Evolutionary conservation across 2,113 vertebrate genomes (phyloP).

Genomic region (Polypterus senegalus): DNA sequence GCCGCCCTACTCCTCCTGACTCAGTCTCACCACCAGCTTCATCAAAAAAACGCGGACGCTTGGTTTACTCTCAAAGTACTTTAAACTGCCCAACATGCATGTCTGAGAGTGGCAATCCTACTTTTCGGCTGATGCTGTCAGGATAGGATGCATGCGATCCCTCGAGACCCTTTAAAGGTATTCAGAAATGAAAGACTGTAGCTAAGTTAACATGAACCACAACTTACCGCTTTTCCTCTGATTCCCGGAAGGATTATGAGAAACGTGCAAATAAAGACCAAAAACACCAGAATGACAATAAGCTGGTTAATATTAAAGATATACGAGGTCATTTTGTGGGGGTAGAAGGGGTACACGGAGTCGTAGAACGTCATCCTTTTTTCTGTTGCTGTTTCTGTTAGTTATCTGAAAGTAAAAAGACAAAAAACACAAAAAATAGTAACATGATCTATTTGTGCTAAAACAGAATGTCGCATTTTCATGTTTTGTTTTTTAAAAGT

Average conservation of each 20-base stretch:
- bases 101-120: too few species aligned
- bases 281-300: constrained; percentile 70
- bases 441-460: too few species aligned
- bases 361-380: constrained; percentile 74
- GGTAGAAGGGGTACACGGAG: constrained; percentile 75
- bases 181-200: not conserved
- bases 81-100: too few species aligned
- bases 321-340: constrained; percentile 48
- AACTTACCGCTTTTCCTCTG: constrained; percentile 72
- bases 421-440: not conserved
- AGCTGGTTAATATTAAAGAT: constrained; percentile 53
- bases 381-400: not conserved
- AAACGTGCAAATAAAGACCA: constrained; percentile 53
- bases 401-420: not conserved
- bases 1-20: too few species aligned
- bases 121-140: too few species aligned
- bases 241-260: constrained; percentile 83
- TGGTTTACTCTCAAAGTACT: too few species aligned
- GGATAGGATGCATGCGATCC: too few species aligned
- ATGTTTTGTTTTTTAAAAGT: too few species aligned
- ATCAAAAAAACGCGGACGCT: too few species aligned
- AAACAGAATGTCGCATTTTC: too few species aligned
- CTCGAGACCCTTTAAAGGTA: too few species aligned
- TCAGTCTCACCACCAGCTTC: too few species aligned
- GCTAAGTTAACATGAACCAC: not conserved